These are phyloP conservation scores for Synanthedon tipuliformis DNA, from an alignment of 2,888 invertebrate genomes.

Conservation along the genomic window DNA sequence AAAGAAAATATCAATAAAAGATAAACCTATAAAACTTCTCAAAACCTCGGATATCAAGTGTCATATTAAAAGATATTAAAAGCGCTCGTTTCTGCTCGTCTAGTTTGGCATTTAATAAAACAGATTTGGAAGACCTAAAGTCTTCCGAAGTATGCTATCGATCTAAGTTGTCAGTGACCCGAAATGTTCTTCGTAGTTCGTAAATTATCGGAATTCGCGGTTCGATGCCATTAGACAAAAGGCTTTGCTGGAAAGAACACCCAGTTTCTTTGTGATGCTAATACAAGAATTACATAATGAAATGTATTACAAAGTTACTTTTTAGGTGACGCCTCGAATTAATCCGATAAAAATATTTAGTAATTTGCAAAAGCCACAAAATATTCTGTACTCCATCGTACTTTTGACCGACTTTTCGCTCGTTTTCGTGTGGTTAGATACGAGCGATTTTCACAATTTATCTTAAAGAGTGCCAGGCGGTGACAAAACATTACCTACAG, in stretches of 20 bases:
- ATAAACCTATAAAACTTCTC: too few relatives aligned
- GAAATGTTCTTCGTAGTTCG: conserved; percentile 13
- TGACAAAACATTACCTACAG: conserved; percentile 5
- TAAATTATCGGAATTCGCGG: conserved; percentile 16
- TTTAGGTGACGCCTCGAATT: not conserved
- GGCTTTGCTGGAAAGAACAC: conserved; percentile 5
- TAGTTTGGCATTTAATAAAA: not conserved
- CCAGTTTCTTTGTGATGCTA: not conserved
- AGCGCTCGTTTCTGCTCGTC: too few relatives aligned
- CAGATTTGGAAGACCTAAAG: not conserved
- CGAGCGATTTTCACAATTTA: conserved; percentile 10
- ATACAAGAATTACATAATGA: not conserved
- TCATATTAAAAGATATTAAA: too few relatives aligned
- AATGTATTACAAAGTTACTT: too few relatives aligned
- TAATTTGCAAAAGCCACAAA: not conserved
- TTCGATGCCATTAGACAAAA: conserved; percentile 20
- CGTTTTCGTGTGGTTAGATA: not conserved
- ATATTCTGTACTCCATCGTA: not conserved
- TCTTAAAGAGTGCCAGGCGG: conserved; percentile 21
- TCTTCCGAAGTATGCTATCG: not conserved
- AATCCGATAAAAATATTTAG: not conserved
- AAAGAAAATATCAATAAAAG: too few relatives aligned
- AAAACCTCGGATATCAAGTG: too few relatives aligned
- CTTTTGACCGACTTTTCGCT: not conserved
- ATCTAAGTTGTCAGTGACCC: conserved; percentile 12